A percentile compares a stretch with the other conserved stretches of the same genome.
These are phyloP conservation scores for Sceliomorpha sp. DNA, from an alignment of 2,888 invertebrate species.

Conservation along the genomic window DNA sequence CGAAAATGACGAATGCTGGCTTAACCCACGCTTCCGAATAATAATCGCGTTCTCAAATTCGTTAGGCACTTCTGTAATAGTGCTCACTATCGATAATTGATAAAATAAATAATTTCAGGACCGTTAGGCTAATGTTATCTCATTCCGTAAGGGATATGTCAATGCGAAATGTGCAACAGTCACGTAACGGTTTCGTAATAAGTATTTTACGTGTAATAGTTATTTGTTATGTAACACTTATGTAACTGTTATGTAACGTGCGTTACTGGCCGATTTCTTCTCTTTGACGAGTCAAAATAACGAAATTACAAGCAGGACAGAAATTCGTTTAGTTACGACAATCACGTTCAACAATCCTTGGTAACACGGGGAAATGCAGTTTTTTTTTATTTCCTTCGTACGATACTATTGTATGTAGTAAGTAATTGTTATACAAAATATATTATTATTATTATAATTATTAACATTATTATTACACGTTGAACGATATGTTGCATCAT, in stretches of 20 bases:
- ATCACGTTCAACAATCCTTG: slow-evolving; percentile 40
- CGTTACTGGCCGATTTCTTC: slow-evolving; percentile 21
- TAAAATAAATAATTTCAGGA: too few species aligned
- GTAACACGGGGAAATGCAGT: slow-evolving; percentile 26
- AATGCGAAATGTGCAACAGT: slow-evolving; percentile 38
- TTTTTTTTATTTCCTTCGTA: slow-evolving; percentile 20
- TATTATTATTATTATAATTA: slow-evolving; percentile 26
- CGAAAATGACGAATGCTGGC: too few species aligned
- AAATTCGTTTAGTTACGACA: slow-evolving; percentile 42
- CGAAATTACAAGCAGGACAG: slow-evolving; percentile 46
- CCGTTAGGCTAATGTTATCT: too few species aligned
- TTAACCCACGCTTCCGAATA: too few species aligned
- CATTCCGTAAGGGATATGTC: slow-evolving; percentile 20
- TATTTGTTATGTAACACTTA: slow-evolving; percentile 45
- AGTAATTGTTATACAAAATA: slow-evolving; percentile 50
- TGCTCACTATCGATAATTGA: slow-evolving; percentile 14
- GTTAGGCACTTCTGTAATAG: slow-evolving; percentile 24
- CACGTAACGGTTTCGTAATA: slow-evolving; percentile 39
- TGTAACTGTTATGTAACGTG: slow-evolving; percentile 33
- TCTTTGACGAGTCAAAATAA: slow-evolving; percentile 34
- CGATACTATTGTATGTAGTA: slow-evolving; percentile 33
- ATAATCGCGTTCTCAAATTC: too few species aligned
- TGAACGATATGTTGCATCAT: slow-evolving; percentile 49
- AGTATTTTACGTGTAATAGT: slow-evolving; percentile 44
- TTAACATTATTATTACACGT: slow-evolving; percentile 36